Base-by-base conservation (phyloP, 1,140 invertebrate species). In the Drosophila bipectinata region DNA sequence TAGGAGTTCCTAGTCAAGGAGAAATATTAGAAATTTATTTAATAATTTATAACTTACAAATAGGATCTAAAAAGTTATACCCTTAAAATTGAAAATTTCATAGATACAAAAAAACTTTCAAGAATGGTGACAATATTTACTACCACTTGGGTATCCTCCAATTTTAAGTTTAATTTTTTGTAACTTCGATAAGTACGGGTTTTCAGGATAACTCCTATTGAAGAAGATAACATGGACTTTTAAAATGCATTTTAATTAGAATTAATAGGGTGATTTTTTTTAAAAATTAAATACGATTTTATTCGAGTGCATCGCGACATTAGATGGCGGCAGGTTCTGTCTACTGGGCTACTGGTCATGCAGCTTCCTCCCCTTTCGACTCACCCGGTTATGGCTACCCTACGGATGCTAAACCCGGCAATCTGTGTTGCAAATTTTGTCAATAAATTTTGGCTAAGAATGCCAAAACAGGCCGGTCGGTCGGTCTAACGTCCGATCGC, bases 391-490 rank as follows among this genome's bases (percentile, higher is more conserved):
- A 21, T 12, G 41, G 10, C 44, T 37, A 44, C 47, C 47, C 52
- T 55, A 48, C 37, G 62, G 68, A 63, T 41, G 28, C 32, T 47
- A 14, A 44, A 53, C 18, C 28, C 39, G 14, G 37, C 73, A 85
- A 85, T 85, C 82, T 87, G 66, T 72, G 59, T 87, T 85, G 82
- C 82, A 85, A 85, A 85, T 88, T 85, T 85, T 85, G 82, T 85
- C 82, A 82, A 85, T 88, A 85, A 85, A 85, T 85, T 85, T 85
- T 61, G 82, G 82, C 69, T 66, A 21, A 75, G 82, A 75, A 85
- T 85, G 82, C 81, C 82, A 85, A 87, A 87, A 85, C 74, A 85
- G 72, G 63, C 63, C 63, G 57, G 67, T 8, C 32, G 32, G 32
- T 28, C 32, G 32, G 32, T 21, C 21, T 21, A 21, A 21, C 21